phyloP scores from a whole-genome alignment of 1,140 invertebrate species.

The Ostrea edulis region DNA sequence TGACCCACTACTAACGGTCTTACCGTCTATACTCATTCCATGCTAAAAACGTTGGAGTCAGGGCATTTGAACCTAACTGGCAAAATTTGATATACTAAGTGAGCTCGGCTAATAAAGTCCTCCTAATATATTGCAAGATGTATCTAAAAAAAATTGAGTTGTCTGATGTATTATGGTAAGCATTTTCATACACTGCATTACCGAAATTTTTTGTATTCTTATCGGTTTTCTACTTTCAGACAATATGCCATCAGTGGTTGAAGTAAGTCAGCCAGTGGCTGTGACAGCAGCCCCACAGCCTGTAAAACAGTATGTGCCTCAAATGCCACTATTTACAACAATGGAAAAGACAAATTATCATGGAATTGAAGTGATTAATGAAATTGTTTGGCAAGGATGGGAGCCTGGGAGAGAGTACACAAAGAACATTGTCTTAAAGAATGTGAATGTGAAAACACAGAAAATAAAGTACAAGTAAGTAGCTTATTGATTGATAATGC shows the following conservation, averaged over 20 bases:
- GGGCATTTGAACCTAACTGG: too few species aligned
- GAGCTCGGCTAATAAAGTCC: too few species aligned
- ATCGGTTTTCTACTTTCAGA: not conserved
- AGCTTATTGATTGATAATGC: not conserved
- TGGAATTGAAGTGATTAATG: conserved; percentile 75
- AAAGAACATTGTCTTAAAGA: conserved; percentile 77
- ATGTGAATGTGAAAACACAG: conserved; percentile 76
- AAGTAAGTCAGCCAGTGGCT: conserved; percentile 61
- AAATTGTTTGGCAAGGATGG: conserved; percentile 77
- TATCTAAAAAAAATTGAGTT: too few species aligned
- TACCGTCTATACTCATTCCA: too few species aligned
- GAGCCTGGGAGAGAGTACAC: conserved; percentile 78
- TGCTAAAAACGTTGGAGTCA: too few species aligned
- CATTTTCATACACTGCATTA: too few species aligned
- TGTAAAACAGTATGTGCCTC: conserved; percentile 50
- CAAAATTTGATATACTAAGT: too few species aligned
- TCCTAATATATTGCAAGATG: too few species aligned
- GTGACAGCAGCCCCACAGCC: conserved; percentile 46
- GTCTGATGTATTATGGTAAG: too few species aligned
- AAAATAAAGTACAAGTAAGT: conserved; percentile 78
- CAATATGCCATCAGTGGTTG: conserved; percentile 56
- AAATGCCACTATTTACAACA: conserved; percentile 41
- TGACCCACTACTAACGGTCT: too few species aligned
- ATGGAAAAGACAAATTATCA: conserved; percentile 59
- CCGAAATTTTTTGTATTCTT: too few species aligned